Percentiles rank a stretch among this genome's conserved stretches.
These are phyloP conservation scores for Autographa gamma DNA, from an alignment of 2,888 invertebrate genomes.

Conservation along the genomic window DNA sequence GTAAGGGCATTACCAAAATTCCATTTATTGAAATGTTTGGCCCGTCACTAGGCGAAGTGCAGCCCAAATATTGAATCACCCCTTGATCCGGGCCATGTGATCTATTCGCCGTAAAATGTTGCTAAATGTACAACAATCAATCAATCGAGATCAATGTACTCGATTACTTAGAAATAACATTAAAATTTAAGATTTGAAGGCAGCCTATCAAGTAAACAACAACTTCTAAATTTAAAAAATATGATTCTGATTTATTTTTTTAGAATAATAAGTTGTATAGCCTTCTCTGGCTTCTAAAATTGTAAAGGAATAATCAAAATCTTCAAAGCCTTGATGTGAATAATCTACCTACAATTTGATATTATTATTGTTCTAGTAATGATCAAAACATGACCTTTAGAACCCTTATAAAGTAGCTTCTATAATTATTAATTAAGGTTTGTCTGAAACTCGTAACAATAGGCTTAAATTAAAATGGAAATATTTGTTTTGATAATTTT, in stretches of 20 bases:
- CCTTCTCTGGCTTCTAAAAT: background rate
- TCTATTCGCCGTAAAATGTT: slow-evolving; percentile 56
- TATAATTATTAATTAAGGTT: slow-evolving; percentile 10
- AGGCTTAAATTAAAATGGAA: slow-evolving; percentile 22
- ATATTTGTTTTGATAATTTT: slow-evolving; percentile 16
- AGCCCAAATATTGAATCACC: slow-evolving; percentile 76
- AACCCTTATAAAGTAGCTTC: background rate
- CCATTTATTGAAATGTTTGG: slow-evolving; percentile 71
- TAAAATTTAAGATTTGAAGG: background rate
- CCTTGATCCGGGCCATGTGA: slow-evolving; percentile 70
- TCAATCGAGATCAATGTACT: slow-evolving; percentile 3
- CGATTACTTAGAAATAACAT: background rate
- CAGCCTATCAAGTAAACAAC: background rate
- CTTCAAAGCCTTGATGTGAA: background rate
- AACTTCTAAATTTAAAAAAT: background rate
- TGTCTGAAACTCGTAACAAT: slow-evolving; percentile 24
- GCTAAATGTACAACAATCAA: slow-evolving; percentile 26
- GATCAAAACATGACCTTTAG: slow-evolving; percentile 21
- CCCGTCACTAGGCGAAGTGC: slow-evolving; percentile 69
- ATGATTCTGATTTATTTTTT: background rate
- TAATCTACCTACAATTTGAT: slow-evolving; percentile 13
- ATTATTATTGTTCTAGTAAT: slow-evolving; percentile 29
- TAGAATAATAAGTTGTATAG: background rate
- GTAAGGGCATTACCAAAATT: slow-evolving; percentile 63
- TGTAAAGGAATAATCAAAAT: background rate